A percentile compares a stretch with the other conserved stretches of the same genome.
These are phyloP conservation scores for Morone chrysops DNA, from an alignment of 2,113 vertebrate species.

Conservation along the genomic window DNA sequence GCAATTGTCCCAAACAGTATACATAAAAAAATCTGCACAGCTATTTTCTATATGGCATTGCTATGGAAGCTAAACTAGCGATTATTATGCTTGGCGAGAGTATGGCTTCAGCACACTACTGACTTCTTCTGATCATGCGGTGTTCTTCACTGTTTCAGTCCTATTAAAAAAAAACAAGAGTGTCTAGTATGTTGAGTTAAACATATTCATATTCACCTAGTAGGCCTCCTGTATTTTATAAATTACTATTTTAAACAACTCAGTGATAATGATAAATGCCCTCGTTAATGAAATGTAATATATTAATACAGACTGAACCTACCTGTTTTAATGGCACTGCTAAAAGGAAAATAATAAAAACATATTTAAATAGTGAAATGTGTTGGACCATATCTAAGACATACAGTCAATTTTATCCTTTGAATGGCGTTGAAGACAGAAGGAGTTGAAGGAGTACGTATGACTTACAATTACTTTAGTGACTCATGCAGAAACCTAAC, in stretches of 20 bases:
- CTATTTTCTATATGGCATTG: neutral
- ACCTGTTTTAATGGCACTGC: neutral
- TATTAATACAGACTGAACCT: conserved; percentile 6
- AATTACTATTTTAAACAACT: neutral
- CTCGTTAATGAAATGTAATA: neutral
- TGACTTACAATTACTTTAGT: too few relatives aligned
- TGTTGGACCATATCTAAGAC: neutral
- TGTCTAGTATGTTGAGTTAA: neutral
- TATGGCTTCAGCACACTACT: neutral
- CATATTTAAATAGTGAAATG: neutral
- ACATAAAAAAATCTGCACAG: neutral
- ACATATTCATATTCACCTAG: neutral
- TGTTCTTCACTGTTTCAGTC: neutral
- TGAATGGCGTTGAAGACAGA: too few relatives aligned
- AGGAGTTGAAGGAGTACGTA: too few relatives aligned
- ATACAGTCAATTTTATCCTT: neutral
- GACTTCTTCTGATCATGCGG: neutral
- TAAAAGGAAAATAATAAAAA: neutral
- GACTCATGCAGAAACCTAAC: neutral
- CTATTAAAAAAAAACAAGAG: neutral
- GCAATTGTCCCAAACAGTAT: neutral
- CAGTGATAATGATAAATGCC: neutral
- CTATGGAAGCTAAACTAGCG: neutral
- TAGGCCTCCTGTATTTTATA: neutral
- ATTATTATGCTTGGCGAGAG: neutral